Evolutionary conservation across 1,140 invertebrate species (phyloP).

Genomic region (Achatina immaculata): DNA sequence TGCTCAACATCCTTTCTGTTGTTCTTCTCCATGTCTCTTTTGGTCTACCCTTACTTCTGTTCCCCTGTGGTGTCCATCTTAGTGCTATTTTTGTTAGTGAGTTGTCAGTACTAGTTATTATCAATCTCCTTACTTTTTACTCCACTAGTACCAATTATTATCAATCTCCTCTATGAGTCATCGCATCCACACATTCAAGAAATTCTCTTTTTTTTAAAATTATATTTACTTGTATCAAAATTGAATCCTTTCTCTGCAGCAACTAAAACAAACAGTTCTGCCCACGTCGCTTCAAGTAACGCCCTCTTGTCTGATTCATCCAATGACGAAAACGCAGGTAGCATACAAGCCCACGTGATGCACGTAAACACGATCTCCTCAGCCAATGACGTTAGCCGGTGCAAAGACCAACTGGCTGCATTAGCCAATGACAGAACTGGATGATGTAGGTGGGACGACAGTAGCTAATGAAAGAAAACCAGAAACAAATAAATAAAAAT

Average conservation of each 20-base stretch:
- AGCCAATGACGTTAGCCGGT: constrained; percentile 1
- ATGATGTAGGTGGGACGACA: background rate
- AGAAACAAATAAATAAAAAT: too few species aligned
- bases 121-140: too few species aligned
- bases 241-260: constrained; percentile 19
- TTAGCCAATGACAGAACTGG: constrained; percentile 5
- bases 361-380: constrained; percentile 8
- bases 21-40: too few species aligned
- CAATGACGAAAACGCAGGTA: background rate
- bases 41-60: too few species aligned
- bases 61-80: too few species aligned
- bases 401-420: background rate
- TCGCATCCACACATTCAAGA: too few species aligned
- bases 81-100: too few species aligned
- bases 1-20: too few species aligned
- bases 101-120: too few species aligned
- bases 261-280: constrained; percentile 4
- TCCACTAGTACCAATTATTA: too few species aligned
- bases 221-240: constrained; percentile 28
- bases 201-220: too few species aligned
- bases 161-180: too few species aligned
- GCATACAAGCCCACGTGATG: constrained; percentile 2
- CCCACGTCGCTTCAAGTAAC: constrained; percentile 13
- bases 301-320: constrained; percentile 15
- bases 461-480: background rate